Evolutionary conservation across 2,888 invertebrate genomes (phyloP).

Genomic region (Amblyteles armatorius): DNA sequence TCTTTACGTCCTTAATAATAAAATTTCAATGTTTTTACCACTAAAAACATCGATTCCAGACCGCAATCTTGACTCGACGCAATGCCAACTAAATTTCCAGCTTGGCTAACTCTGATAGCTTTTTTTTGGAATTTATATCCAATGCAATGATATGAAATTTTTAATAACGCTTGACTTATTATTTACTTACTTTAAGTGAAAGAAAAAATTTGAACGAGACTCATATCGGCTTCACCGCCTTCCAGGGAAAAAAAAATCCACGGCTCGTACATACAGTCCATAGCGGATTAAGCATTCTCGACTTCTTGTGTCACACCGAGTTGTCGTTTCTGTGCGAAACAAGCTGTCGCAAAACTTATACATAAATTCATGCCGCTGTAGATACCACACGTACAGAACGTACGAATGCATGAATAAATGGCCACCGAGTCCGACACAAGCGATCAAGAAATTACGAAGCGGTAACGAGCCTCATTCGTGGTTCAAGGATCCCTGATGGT

Average conservation of each 20-base stretch:
- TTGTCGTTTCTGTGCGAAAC: constrained; percentile 50
- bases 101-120: no score
- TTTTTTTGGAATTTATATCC: not conserved
- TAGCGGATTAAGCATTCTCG: constrained; percentile 49
- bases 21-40: not conserved
- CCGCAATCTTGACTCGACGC: no score
- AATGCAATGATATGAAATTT: not conserved
- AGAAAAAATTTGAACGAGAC: not conserved
- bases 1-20: not conserved
- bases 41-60: not conserved
- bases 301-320: constrained; percentile 55
- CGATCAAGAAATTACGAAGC: constrained; percentile 54
- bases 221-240: not conserved
- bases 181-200: not conserved
- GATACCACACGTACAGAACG: constrained; percentile 11
- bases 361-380: constrained; percentile 18
- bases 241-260: not conserved
- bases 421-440: constrained; percentile 43
- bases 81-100: no score
- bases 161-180: not conserved
- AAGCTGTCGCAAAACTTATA: constrained; percentile 1
- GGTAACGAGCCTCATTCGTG: constrained; percentile 43
- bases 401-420: constrained; percentile 55
- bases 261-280: constrained; percentile 6
- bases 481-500: constrained; percentile 57